Conservation (phyloP, 2,797 vertebrate species). For the Parauchenoglanis ngamensis region DNA sequence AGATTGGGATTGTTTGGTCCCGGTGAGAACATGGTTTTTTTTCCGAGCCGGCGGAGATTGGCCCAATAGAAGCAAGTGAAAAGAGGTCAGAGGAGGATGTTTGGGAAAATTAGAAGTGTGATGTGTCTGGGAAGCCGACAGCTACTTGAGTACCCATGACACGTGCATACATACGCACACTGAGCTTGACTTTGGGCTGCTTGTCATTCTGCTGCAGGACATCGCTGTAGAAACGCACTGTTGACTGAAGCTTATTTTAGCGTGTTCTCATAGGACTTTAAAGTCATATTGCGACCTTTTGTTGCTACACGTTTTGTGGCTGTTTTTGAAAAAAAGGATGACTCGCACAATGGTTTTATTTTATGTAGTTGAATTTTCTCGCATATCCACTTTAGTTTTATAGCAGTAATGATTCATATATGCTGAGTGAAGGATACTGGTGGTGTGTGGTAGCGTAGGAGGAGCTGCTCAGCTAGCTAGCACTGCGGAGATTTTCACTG, state of each 20-base stretch:
- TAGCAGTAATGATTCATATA: not conserved
- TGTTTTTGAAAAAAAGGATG: not conserved
- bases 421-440: no score
- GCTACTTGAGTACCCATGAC: slow-evolving; percentile 47
- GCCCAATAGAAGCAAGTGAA: slow-evolving; percentile 73
- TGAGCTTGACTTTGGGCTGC: slow-evolving; percentile 3
- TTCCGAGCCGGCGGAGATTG: slow-evolving; percentile 57
- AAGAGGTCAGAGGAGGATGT: slow-evolving; percentile 78
- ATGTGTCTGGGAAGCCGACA: slow-evolving; percentile 61
- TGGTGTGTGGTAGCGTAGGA: not conserved
- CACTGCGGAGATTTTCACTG: not conserved
- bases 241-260: not conserved
- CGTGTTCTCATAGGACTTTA: not conserved
- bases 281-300: not conserved
- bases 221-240: not conserved
- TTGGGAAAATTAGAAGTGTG: slow-evolving; percentile 71
- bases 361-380: not conserved
- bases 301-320: not conserved
- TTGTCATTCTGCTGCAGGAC: slow-evolving; percentile 29
- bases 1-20: slow-evolving; percentile 84
- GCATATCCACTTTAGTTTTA: not conserved
- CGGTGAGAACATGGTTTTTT: slow-evolving; percentile 70
- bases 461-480: not conserved
- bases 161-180: slow-evolving; percentile 14
- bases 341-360: not conserved